These are phyloP conservation scores for Girardia tigrina DNA, from an alignment of 2,888 invertebrate species.

Conservation along the genomic window DNA sequence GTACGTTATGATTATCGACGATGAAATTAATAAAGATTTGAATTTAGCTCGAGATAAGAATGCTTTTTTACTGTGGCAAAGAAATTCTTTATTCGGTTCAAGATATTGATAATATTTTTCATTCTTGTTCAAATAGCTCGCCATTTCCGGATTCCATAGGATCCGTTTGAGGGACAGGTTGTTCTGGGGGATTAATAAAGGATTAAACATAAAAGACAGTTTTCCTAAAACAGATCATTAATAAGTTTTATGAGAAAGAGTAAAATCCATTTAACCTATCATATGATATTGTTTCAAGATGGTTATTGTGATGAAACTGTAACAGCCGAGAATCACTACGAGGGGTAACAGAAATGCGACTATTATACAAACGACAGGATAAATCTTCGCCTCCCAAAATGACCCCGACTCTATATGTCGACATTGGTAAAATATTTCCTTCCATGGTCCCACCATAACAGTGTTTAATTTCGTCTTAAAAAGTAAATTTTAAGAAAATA, in stretches of 20 bases:
- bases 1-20: constrained; percentile 67
- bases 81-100: constrained; percentile 19
- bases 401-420: constrained; percentile 68
- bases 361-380: constrained; percentile 62
- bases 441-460: constrained; percentile 62
- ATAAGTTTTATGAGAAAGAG: neutral
- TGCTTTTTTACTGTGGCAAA: constrained; percentile 24
- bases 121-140: neutral
- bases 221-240: neutral
- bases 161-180: neutral
- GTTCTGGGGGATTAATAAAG: neutral
- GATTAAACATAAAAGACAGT: constrained; percentile 7
- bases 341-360: constrained; percentile 68
- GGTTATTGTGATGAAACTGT: constrained; percentile 65
- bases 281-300: constrained; percentile 59
- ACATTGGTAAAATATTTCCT: constrained; percentile 68
- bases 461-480: constrained; percentile 64
- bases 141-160: neutral
- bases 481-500: constrained; percentile 37
- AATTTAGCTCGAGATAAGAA: constrained; percentile 63
- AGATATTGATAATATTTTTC: neutral
- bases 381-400: constrained; percentile 67
- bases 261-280: neutral
- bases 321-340: constrained; percentile 61
- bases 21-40: constrained; percentile 65